These are phyloP conservation scores for Ptychadena robeensis DNA, from an alignment of 2,797 vertebrate species.

Conservation along the genomic window DNA sequence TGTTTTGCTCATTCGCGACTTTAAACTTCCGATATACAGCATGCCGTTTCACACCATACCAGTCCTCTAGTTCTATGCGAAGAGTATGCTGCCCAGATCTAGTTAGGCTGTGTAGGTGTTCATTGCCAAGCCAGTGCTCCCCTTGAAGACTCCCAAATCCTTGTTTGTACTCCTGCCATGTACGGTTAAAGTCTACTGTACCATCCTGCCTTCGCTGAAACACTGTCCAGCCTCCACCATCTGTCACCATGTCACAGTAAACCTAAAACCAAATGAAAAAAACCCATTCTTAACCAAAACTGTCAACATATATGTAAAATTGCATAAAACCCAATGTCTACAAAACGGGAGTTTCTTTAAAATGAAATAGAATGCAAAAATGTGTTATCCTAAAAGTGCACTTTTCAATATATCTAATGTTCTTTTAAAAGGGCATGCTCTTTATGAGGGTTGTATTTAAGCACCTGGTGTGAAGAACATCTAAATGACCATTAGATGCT, in stretches of 20 bases:
- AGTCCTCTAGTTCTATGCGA: slow-evolving; percentile 80
- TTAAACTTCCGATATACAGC: slow-evolving; percentile 80
- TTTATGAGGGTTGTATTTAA: no score
- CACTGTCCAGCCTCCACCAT: slow-evolving; percentile 82
- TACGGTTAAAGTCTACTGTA: slow-evolving; percentile 79
- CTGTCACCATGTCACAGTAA: slow-evolving; percentile 83
- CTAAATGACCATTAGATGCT: no score
- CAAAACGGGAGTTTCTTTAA: no score
- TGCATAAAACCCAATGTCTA: no score
- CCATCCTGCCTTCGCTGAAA: slow-evolving; percentile 80
- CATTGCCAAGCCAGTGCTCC: slow-evolving; percentile 83
- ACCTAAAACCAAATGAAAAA: slow-evolving; percentile 69
- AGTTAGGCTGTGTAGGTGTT: slow-evolving; percentile 74
- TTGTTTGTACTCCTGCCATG: slow-evolving; percentile 81
- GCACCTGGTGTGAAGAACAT: no score
- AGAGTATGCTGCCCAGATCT: slow-evolving; percentile 75
- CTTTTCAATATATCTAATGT: no score
- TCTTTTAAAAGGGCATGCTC: no score
- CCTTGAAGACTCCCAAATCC: slow-evolving; percentile 79
- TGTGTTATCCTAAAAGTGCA: no score
- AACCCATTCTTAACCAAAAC: neutral
- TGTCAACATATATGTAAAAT: neutral
- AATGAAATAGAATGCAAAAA: no score
- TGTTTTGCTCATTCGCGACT: slow-evolving; percentile 78
- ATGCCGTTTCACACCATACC: slow-evolving; percentile 79